These are phyloP conservation scores for Helicolenus hilgendorfi DNA, from an alignment of 2,797 vertebrate species.

Conservation along the genomic window DNA sequence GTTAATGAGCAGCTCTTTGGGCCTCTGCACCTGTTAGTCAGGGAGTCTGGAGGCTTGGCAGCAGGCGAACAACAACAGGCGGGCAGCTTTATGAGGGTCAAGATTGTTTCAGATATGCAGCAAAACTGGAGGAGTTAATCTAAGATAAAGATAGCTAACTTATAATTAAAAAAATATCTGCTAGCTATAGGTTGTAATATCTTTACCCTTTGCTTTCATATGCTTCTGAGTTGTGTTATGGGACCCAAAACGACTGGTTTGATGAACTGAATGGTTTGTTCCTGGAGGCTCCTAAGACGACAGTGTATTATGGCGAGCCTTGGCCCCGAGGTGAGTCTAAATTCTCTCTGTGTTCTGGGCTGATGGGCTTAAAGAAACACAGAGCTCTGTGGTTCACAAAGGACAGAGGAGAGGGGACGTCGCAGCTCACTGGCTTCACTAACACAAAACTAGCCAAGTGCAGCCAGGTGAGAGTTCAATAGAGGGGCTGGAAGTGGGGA, in stretches of 20 bases:
- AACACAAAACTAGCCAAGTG: slow-evolving; percentile 48
- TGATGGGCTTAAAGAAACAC: slow-evolving; percentile 41
- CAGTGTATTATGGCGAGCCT: slow-evolving; percentile 14
- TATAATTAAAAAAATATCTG: background rate
- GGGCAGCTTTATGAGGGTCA: slow-evolving; percentile 39
- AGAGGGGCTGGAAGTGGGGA: slow-evolving; percentile 36
- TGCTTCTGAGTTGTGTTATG: background rate
- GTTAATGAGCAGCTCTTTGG: slow-evolving; percentile 71
- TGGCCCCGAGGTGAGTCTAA: slow-evolving; percentile 43
- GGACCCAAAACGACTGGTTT: background rate
- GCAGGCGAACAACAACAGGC: slow-evolving; percentile 29
- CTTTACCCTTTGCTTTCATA: background rate
- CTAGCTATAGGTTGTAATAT: background rate
- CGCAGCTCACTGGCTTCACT: slow-evolving; percentile 54
- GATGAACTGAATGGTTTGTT: background rate
- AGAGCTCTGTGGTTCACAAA: slow-evolving; percentile 51
- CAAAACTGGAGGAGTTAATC: background rate
- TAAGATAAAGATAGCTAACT: background rate
- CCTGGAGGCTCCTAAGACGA: slow-evolving; percentile 12
- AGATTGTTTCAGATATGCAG: background rate
- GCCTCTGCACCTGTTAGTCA: slow-evolving; percentile 75
- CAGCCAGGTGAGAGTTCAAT: slow-evolving; percentile 66
- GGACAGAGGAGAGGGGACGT: slow-evolving; percentile 52
- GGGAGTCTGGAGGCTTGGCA: slow-evolving; percentile 17
- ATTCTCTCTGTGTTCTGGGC: slow-evolving; percentile 37